phyloP scores from a whole-genome alignment of 2,113 vertebrate species.

The Sterna hirundo region DNA sequence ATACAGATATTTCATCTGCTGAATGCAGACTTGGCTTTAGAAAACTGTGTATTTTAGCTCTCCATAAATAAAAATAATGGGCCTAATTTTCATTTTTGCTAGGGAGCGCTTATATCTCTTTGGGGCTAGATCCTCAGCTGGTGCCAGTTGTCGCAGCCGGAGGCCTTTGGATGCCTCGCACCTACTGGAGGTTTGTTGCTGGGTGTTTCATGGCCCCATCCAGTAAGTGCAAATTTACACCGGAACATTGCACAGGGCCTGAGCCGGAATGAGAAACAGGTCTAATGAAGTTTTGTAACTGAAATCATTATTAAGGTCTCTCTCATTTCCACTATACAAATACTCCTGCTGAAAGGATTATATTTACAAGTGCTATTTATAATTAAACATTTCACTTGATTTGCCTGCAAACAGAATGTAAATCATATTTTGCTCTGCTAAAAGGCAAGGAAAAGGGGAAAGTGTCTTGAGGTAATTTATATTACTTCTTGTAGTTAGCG shows the following conservation, averaged over 20 bases:
- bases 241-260: background rate
- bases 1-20: background rate
- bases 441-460: background rate
- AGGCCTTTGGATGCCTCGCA: background rate
- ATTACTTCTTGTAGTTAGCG: background rate
- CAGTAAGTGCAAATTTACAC: background rate
- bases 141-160: fast-evolving
- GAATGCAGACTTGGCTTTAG: background rate
- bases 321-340: background rate
- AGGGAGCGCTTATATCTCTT: background rate
- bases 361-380: slow-evolving; percentile 41
- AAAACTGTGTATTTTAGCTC: background rate
- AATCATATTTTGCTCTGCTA: background rate
- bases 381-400: slow-evolving; percentile 30
- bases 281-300: slow-evolving; percentile 22
- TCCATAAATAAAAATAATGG: background rate
- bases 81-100: background rate
- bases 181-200: background rate
- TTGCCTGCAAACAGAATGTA: background rate
- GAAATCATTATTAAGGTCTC: background rate
- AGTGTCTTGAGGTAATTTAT: background rate
- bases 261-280: background rate
- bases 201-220: background rate
- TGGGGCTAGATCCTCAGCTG: background rate
- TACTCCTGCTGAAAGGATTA: slow-evolving; percentile 25